Conservation (phyloP, 92 coral and sea anemone genomes). For the Zoanthus sansibaricus region DNA sequence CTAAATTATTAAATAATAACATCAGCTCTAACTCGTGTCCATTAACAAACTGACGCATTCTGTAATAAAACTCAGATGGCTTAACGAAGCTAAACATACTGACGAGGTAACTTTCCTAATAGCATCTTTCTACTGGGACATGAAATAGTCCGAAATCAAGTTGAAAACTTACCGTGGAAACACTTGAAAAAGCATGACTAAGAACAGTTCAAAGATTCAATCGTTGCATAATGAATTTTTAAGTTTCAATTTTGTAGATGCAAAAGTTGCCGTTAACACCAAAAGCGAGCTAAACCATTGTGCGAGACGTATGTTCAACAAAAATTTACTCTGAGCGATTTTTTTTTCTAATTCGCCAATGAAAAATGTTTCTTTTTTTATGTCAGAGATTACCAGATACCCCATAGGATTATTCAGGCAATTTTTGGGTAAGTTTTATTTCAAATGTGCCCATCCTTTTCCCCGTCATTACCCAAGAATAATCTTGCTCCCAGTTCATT, state of each 20-base stretch:
- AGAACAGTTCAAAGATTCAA: neutral
- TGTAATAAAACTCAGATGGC: constrained; percentile 24
- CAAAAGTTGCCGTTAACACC: neutral
- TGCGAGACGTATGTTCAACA: neutral
- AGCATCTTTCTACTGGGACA: neutral
- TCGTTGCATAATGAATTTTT: neutral
- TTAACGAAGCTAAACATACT: neutral
- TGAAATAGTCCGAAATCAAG: neutral
- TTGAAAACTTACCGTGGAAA: neutral
- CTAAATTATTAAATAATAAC: neutral
- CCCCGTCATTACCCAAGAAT: neutral
- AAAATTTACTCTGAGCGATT: neutral
- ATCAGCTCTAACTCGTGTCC: neutral
- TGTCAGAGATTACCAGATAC: neutral
- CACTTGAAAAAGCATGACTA: neutral
- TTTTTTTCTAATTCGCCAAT: neutral
- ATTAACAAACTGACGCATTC: constrained; percentile 38
- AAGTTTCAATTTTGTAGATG: neutral
- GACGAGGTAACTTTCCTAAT: neutral
- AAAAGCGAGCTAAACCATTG: neutral
- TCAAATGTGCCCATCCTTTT: neutral
- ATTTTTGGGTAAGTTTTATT: neutral
- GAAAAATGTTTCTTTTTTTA: neutral
- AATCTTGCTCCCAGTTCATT: neutral
- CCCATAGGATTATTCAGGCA: neutral